Conservation (phyloP, 2,797 vertebrate genomes). For the Mionectes olivaceus region DNA sequence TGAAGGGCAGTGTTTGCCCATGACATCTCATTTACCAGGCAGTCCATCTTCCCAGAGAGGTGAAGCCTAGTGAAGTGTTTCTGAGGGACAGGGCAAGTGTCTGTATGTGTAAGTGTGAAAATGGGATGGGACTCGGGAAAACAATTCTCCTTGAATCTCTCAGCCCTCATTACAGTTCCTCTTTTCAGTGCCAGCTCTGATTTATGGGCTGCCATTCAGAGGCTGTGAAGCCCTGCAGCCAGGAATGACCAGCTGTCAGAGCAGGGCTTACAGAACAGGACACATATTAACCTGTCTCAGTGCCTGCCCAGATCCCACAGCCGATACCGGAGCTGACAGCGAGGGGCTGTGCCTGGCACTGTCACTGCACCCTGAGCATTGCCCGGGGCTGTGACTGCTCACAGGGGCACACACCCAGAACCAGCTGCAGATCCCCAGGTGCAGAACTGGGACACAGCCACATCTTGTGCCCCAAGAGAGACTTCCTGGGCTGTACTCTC, state of each 20-base stretch:
- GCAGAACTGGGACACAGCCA: fast-evolving
- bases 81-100: background rate
- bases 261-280: background rate
- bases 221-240: background rate
- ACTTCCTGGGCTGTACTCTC: background rate
- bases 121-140: slow-evolving; percentile 45
- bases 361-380: background rate
- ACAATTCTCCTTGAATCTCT: slow-evolving; percentile 78
- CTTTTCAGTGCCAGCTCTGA: slow-evolving; percentile 66
- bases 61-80: background rate
- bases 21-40: slow-evolving; percentile 1
- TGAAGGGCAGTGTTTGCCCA: background rate
- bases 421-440: background rate
- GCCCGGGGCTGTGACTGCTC: background rate
- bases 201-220: slow-evolving; percentile 56
- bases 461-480: background rate
- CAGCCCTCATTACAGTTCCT: slow-evolving; percentile 81
- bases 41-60: background rate
- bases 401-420: background rate
- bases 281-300: slow-evolving; percentile 17
- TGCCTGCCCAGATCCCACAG: background rate
- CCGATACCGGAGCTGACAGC: background rate
- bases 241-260: slow-evolving; percentile 31
- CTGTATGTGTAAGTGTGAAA: background rate
- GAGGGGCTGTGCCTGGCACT: background rate